Conservation (phyloP, 2,113 vertebrate genomes). For the Phyllostomus discolor region DNA sequence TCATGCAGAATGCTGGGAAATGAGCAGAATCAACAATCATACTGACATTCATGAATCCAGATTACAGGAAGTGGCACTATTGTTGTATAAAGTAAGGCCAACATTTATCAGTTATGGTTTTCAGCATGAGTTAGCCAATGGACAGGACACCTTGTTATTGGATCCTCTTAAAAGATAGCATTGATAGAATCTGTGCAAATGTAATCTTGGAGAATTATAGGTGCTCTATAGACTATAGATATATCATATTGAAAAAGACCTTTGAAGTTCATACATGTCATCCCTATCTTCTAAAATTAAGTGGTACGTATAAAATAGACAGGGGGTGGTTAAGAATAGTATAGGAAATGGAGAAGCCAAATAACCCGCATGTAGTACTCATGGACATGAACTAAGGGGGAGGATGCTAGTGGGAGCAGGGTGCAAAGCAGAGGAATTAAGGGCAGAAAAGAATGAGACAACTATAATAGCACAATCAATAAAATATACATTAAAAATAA, state of each 20-base stretch:
- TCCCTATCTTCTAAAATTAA: not conserved
- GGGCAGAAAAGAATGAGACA: too few relatives aligned
- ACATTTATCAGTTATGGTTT: not conserved
- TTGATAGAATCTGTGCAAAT: not conserved
- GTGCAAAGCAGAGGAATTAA: too few relatives aligned
- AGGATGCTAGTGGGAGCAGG: too few relatives aligned
- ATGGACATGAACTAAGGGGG: too few relatives aligned
- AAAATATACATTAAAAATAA: too few relatives aligned
- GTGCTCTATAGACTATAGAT: not conserved
- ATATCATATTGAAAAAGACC: not conserved
- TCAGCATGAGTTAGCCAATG: not conserved
- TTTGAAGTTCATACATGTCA: not conserved
- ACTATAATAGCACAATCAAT: too few relatives aligned
- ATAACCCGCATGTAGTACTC: too few relatives aligned
- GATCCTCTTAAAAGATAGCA: not conserved
- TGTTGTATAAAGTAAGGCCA: not conserved
- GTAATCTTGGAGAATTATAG: not conserved
- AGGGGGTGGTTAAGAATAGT: too few relatives aligned
- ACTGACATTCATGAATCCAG: not conserved
- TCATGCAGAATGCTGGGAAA: not conserved
- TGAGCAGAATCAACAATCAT: not conserved
- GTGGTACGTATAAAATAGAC: too few relatives aligned
- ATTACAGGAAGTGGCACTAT: not conserved
- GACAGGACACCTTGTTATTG: not conserved
- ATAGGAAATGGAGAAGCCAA: too few relatives aligned